Conservation (phyloP, 2,797 vertebrate genomes). For the Gallirallus australis region DNA sequence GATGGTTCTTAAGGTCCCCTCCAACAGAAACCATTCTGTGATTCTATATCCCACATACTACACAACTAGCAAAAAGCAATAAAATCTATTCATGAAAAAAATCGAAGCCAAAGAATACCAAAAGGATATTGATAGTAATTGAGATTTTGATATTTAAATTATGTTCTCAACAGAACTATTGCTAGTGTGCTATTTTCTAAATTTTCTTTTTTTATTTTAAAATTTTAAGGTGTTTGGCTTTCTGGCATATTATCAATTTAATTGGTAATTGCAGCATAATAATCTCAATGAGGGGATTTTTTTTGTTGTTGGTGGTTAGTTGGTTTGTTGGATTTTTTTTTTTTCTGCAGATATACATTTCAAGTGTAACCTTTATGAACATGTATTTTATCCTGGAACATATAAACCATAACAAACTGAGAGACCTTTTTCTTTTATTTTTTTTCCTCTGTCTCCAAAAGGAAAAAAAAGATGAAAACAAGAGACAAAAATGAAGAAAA, state of each 20-base stretch:
- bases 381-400: neutral
- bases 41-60: neutral
- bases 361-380: neutral
- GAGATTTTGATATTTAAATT: neutral
- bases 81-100: neutral
- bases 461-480: too few relatives aligned
- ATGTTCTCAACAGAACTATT: neutral
- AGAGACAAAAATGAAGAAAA: neutral
- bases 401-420: neutral
- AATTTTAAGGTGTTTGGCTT: neutral
- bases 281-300: too few relatives aligned
- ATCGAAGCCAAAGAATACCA: neutral
- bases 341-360: neutral
- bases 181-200: fast-evolving
- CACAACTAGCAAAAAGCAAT: neutral
- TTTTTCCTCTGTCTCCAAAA: too few relatives aligned
- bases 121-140: neutral
- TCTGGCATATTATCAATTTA: neutral
- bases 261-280: neutral
- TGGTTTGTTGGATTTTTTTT: too few relatives aligned
- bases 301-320: too few relatives aligned
- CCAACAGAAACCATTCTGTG: too few relatives aligned
- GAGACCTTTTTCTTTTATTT: neutral
- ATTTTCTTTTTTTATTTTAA: neutral
- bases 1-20: too few relatives aligned